Evolutionary conservation across 2,113 vertebrate species (phyloP).

Genomic region (Myxocyprinus asiaticus): DNA sequence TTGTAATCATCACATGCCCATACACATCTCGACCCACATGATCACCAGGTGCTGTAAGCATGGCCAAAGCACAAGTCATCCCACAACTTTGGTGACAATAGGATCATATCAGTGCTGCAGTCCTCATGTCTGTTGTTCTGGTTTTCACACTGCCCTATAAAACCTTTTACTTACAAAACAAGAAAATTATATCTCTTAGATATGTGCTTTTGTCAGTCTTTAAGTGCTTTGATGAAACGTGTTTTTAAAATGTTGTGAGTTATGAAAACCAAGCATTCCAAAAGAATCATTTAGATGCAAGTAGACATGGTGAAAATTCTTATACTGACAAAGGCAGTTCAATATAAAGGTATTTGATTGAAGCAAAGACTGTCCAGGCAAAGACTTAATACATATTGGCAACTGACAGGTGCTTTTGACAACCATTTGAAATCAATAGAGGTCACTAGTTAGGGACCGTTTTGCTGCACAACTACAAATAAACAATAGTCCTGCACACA

Average conservation of each 20-base stretch:
- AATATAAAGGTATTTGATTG: too few species aligned
- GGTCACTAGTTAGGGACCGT: neutral
- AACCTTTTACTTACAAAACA: neutral
- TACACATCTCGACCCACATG: conserved; percentile 39
- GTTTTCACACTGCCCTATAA: neutral
- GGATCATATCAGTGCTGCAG: neutral
- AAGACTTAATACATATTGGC: too few species aligned
- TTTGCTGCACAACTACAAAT: neutral
- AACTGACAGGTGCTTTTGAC: too few species aligned
- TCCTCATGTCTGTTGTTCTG: neutral
- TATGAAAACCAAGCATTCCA: too few species aligned
- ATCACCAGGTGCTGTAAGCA: conserved; percentile 35
- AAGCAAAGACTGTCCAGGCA: too few species aligned
- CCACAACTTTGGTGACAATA: conserved; percentile 18
- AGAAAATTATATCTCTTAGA: neutral
- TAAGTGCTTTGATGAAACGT: neutral
- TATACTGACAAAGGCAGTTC: too few species aligned
- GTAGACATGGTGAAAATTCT: neutral
- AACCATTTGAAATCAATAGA: neutral
- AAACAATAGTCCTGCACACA: neutral
- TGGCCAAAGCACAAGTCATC: conserved; percentile 34
- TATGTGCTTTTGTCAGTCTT: neutral
- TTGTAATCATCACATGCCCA: conserved; percentile 37
- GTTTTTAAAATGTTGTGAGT: too few species aligned
- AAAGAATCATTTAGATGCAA: too few species aligned